Percentiles rank a stretch among this genome's conserved stretches.
phyloP scores from a whole-genome alignment of 1,140 invertebrate genomes.

The Drosophila miranda region DNA sequence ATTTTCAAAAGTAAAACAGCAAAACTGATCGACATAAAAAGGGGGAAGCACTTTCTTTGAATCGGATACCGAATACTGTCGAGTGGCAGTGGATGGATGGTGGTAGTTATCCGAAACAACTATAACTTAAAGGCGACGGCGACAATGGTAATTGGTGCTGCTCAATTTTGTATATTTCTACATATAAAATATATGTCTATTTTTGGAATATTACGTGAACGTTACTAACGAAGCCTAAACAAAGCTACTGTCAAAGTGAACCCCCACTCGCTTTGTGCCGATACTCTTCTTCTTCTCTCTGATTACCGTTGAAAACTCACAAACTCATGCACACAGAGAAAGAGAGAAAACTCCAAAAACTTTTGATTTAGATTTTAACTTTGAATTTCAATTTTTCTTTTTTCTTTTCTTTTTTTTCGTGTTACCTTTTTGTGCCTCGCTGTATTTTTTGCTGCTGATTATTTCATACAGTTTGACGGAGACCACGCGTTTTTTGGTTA shows the following conservation, averaged over 20 bases:
- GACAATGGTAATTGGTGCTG: too few relatives aligned
- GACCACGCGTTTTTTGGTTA: constrained; percentile 44
- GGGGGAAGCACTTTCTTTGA: too few relatives aligned
- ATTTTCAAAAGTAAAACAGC: neutral
- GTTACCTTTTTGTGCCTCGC: constrained; percentile 21
- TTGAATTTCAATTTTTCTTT: constrained; percentile 53
- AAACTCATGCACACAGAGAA: constrained; percentile 15
- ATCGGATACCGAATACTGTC: too few relatives aligned
- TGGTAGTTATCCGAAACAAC: too few relatives aligned
- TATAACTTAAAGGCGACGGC: too few relatives aligned
- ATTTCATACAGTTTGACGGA: neutral
- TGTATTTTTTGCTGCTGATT: constrained; percentile 2
- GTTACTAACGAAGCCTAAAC: constrained; percentile 40
- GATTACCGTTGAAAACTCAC: constrained; percentile 18
- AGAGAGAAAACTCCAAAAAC: constrained; percentile 31
- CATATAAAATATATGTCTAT: constrained; percentile 13
- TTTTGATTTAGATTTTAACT: constrained; percentile 29
- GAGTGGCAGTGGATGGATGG: too few relatives aligned
- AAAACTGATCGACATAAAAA: too few relatives aligned
- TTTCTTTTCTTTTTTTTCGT: too few relatives aligned
- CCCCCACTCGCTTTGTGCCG: constrained; percentile 33
- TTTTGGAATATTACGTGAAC: constrained; percentile 52
- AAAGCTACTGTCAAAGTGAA: constrained; percentile 44
- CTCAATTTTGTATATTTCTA: too few relatives aligned
- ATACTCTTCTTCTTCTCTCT: constrained; percentile 3